phyloP scores from a whole-genome alignment of 1,140 invertebrate species.

The Watersipora subatra region DNA sequence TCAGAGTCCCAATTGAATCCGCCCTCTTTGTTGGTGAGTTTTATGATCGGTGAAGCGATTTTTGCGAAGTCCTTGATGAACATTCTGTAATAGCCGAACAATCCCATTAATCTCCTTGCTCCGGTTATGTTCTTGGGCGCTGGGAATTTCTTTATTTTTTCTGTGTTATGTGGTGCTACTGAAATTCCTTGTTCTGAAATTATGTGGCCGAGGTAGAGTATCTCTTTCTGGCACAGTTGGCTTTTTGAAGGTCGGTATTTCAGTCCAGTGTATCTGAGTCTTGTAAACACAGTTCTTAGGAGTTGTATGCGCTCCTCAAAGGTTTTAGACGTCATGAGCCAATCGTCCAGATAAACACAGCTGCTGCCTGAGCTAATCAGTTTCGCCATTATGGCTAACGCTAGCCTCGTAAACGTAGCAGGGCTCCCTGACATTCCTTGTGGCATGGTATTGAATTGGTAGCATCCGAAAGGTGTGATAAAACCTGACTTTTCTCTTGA shows the following conservation, averaged over 20 bases:
- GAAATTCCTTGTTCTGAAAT: slow-evolving; percentile 13
- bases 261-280: slow-evolving; percentile 12
- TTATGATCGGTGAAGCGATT: slow-evolving; percentile 10
- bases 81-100: slow-evolving; percentile 14
- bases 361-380: background rate
- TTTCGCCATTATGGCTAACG: slow-evolving; percentile 18
- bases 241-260: slow-evolving; percentile 13
- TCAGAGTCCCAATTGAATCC: slow-evolving; percentile 10
- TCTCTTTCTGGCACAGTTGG: slow-evolving; percentile 7
- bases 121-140: slow-evolving; percentile 7
- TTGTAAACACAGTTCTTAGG: slow-evolving; percentile 10
- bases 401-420: slow-evolving; percentile 31
- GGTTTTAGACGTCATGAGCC: slow-evolving; percentile 6
- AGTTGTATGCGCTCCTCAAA: slow-evolving; percentile 11
- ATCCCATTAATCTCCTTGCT: slow-evolving; percentile 11
- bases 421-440: slow-evolving; percentile 38
- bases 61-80: slow-evolving; percentile 12
- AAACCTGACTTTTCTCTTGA: slow-evolving; percentile 15
- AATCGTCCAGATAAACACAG: slow-evolving; percentile 11
- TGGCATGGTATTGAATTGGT: slow-evolving; percentile 30
- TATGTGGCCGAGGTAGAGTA: slow-evolving; percentile 15
- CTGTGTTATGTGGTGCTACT: slow-evolving; percentile 10
- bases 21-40: slow-evolving; percentile 5
- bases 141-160: slow-evolving; percentile 11
- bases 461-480: slow-evolving; percentile 10